A percentile compares a stretch with the other conserved stretches of the same genome.
Conservation (phyloP, 2,113 vertebrate genomes). For the Nesogale talazaci region DNA sequence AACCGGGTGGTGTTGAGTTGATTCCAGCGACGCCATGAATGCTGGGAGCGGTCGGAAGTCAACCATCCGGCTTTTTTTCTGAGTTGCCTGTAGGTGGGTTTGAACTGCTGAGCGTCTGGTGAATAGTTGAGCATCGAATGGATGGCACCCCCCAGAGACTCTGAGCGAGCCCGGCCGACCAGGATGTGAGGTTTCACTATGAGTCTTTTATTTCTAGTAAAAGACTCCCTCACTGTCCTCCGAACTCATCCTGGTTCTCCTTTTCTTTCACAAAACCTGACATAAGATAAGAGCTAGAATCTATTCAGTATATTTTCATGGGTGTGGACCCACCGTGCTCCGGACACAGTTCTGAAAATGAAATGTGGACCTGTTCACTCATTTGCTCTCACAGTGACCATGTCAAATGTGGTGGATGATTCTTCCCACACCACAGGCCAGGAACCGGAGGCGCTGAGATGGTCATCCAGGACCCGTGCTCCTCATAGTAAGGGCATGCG, state of each 20-base stretch:
- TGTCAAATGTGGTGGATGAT: neutral
- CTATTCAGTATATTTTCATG: slow-evolving; percentile 28
- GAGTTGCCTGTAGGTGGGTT: neutral
- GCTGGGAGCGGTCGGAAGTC: neutral
- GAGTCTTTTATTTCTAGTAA: neutral
- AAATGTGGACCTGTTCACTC: neutral
- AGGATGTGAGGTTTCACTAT: neutral
- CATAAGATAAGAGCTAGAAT: neutral
- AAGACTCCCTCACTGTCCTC: neutral
- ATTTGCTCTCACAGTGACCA: neutral
- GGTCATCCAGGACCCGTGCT: neutral
- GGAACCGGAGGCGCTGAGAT: neutral
- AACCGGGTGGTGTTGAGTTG: no score
- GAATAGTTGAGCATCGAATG: neutral
- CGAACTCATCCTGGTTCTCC: neutral
- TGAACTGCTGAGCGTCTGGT: neutral
- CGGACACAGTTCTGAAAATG: neutral
- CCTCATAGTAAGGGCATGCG: no score
- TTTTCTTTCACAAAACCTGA: slow-evolving; percentile 35
- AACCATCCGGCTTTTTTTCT: neutral
- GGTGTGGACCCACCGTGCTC: neutral
- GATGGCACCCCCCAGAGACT: neutral
- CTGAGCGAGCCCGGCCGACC: neutral
- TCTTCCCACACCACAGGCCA: neutral
- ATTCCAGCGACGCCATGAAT: neutral